Evolutionary conservation across 2,888 invertebrate genomes (phyloP), one percentile per base, ranked within the genome.

Genomic region (Diarsia brunnea): DNA sequence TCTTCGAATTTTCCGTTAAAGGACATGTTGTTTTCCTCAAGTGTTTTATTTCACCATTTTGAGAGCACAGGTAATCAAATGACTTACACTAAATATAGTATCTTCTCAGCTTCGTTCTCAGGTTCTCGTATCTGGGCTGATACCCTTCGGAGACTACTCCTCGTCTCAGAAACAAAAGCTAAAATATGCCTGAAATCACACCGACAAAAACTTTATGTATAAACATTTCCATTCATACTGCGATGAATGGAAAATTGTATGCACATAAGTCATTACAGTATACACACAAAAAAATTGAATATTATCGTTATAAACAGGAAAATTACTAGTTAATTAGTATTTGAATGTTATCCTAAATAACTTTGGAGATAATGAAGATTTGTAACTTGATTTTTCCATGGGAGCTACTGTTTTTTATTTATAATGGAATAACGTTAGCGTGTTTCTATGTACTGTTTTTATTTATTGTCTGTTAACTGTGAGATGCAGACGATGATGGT

Each of bases 301-400:
- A 69, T 53, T 75, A 10, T 31, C 12, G 19, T 53, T 61, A 31
- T 60, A 11, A 45, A 64, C 63, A 69, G 79, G 64, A 84, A 79
- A 79, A 49, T 45, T 64, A 80, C 66, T 11, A 31, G 24, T 60
- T 53, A 84, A 80, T 84, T 79, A 60, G 58, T 75, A 53, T 60
- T 47, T 63, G 24, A 66, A 80, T 80, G 21, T 51, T 60, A 69
- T 75, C 53, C 69, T 80, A 75, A 72, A 84, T 82, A 82, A 19
- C 66, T 75, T 21, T 14, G 49, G 5, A 69, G 84, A 84, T 84
- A 72, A 66, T 60, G 3, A 27, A 53, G 38, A 75, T 75, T 75
- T 83, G 64, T 65, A 0, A 82, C 60, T 69, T 31, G 14, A 51
- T 65, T 83, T 81, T 72, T 69, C 79, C 73, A 83, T 72, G 4